A percentile compares a stretch with the other conserved stretches of the same genome.
Evolutionary conservation across 2,888 invertebrate species (phyloP).

Genomic region (Noctua pronuba): DNA sequence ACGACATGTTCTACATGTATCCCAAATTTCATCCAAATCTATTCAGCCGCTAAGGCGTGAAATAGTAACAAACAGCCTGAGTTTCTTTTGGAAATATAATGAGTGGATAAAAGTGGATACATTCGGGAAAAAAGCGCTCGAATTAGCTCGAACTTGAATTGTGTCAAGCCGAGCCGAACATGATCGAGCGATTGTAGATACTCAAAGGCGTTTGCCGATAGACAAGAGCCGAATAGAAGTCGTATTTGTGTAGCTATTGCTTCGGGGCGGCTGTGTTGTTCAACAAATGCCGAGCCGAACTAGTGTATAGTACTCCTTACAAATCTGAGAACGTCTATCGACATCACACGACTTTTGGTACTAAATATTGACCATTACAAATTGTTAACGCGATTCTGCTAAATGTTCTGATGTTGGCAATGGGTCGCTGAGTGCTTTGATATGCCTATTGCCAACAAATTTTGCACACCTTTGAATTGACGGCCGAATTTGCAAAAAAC

Average conservation of each 20-base stretch:
- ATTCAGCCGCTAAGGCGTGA: neutral
- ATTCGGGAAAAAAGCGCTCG: neutral
- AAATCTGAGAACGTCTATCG: conserved; percentile 21
- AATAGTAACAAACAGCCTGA: neutral
- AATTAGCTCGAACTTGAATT: neutral
- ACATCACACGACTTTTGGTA: conserved; percentile 26
- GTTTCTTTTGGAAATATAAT: neutral
- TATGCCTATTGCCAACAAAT: conserved; percentile 34
- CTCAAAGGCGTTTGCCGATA: neutral
- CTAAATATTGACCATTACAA: conserved; percentile 29
- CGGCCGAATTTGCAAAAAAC: conserved; percentile 18
- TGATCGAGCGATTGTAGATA: neutral
- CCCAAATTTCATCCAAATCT: neutral
- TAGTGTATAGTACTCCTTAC: neutral
- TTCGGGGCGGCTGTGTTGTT: neutral
- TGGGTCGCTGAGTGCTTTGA: conserved; percentile 30
- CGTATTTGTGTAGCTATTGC: neutral
- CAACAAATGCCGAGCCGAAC: neutral
- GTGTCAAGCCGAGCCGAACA: neutral
- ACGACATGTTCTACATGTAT: neutral
- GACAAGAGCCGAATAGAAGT: neutral
- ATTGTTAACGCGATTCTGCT: conserved; percentile 32
- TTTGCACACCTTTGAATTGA: conserved; percentile 41
- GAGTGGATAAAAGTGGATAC: neutral
- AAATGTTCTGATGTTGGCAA: conserved; percentile 37